These are phyloP conservation scores for Heliopora coerulea DNA, from an alignment of 92 coral and sea anemone species.

Conservation along the genomic window DNA sequence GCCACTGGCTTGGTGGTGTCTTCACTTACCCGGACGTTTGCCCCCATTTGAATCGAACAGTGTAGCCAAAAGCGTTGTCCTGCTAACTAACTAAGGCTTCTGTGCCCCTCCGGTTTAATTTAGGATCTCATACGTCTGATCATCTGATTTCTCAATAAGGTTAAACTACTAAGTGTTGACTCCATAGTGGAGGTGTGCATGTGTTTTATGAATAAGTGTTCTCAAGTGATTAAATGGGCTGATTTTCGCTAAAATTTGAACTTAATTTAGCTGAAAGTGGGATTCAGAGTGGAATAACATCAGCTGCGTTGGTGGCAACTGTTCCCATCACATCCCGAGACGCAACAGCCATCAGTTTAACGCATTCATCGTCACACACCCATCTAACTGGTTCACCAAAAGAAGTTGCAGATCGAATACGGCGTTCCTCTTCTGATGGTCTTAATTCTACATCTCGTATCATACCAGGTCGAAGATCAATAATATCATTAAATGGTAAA, in stretches of 20 bases:
- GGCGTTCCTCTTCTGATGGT: constrained; percentile 40
- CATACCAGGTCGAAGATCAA: constrained; percentile 34
- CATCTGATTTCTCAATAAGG: too few species aligned
- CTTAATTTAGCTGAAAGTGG: constrained; percentile 57
- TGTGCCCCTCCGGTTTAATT: too few species aligned
- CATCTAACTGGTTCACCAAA: constrained; percentile 33
- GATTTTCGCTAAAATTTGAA: constrained; percentile 14
- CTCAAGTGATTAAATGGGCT: constrained; percentile 6
- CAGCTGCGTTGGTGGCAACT: constrained; percentile 98
- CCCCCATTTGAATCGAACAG: too few species aligned
- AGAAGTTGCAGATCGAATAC: constrained; percentile 20
- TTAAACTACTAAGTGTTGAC: too few species aligned
- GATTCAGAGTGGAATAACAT: constrained; percentile 98
- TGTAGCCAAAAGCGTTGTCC: too few species aligned
- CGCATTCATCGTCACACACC: constrained; percentile 50
- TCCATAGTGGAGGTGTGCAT: too few species aligned
- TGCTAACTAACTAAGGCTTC: too few species aligned
- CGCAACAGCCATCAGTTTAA: constrained; percentile 34
- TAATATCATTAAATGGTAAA: constrained; percentile 42
- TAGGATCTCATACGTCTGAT: too few species aligned
- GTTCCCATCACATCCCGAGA: constrained; percentile 90
- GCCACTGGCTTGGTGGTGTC: too few species aligned
- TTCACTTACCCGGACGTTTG: too few species aligned
- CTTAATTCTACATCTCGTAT: constrained; percentile 39
- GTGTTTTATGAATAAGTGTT: too few species aligned